Base-by-base conservation (phyloP, 2,888 invertebrate genomes). In the Colostygia pectinataria region DNA sequence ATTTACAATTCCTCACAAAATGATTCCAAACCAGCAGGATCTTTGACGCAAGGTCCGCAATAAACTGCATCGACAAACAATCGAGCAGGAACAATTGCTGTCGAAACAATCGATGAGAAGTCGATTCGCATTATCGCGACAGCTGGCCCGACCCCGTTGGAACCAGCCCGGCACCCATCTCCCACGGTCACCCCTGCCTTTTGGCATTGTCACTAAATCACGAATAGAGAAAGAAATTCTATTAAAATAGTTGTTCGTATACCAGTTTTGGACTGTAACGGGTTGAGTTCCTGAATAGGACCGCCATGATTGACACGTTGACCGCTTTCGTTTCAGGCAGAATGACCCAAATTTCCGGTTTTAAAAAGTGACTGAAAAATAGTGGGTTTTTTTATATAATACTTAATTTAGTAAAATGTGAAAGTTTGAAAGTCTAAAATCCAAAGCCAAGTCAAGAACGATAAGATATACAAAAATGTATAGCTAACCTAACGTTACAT, bases 101-200 rank as follows among this genome's bases (percentile, higher is more conserved):
- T 73, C 77, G 73, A 80, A 86, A 87, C 86, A 88, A 87, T 85
- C 81, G 83, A 82, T 83, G 67, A 65, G 65, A 71, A 76, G 73
- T 74, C 77, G 75, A 74, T 71, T 73, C 71, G 66, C 71, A 74
- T 73, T 69, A 71, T 66, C 63, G n/a, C 81, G 87, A 84, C 89
- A 88, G 88, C 88, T 87, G 89, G 52, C 15, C 23, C 29, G 32
- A 25, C 48, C 41, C 39, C 27, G 45, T 33, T 67, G 67, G 74
- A 71, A 75, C 67, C 59, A 64, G 59, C 71, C 70, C 77, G 74
- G 69, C 68, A 68, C 65, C 72, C 77, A 77, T 84, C 78, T 86
- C 87, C 74, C 87, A 86, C 86, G 88, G 85, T 71, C 58, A 67
- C 72, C 72, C 47, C 49, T 36, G 40, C 52, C 64, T 57, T 42